Evolutionary conservation across 2,113 vertebrate genomes (phyloP).

Genomic region (Puffinus mauretanicus): DNA sequence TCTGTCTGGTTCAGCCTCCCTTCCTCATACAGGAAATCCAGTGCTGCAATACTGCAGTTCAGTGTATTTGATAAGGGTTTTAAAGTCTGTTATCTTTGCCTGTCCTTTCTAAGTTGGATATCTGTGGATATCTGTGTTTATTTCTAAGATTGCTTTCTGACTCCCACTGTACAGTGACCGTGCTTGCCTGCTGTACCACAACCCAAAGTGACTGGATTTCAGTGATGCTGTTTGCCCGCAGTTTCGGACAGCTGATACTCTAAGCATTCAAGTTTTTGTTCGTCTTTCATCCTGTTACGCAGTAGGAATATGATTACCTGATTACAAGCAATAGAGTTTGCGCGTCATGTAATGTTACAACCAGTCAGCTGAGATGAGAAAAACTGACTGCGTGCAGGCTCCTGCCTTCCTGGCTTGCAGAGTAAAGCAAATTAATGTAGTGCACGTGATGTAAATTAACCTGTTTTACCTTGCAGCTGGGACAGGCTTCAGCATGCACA

Average conservation of each 20-base stretch:
- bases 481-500: background rate
- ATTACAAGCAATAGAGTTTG: background rate
- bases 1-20: background rate
- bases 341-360: accelerated
- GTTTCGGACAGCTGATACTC: background rate
- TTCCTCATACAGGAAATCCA: accelerated
- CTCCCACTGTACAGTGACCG: accelerated
- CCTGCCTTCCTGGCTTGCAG: background rate
- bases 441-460: background rate
- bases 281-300: background rate
- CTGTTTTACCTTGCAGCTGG: background rate
- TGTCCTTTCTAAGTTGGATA: background rate
- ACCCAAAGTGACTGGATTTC: background rate
- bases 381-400: accelerated
- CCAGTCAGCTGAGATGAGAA: background rate
- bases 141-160: background rate
- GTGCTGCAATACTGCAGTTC: background rate
- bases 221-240: background rate
- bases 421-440: background rate
- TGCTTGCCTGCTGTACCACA: background rate
- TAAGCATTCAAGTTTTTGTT: background rate
- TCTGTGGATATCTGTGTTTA: background rate
- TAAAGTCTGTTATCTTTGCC: background rate
- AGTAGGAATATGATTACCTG: background rate
- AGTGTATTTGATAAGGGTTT: background rate